Conservation (phyloP, 2,113 vertebrate species). For the Otolemur garnettii region DNA sequence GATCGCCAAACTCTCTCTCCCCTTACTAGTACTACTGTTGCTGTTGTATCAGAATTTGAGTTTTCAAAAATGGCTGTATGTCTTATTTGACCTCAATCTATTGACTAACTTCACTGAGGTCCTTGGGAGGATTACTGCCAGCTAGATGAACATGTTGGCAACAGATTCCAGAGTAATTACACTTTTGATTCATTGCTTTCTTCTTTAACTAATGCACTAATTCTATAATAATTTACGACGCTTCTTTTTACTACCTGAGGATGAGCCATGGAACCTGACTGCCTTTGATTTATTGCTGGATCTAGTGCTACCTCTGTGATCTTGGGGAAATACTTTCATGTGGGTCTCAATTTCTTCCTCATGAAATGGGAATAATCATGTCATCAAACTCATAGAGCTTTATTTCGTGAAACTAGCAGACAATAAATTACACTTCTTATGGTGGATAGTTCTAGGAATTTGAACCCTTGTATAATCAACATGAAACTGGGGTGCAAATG, state of each 20-base stretch:
- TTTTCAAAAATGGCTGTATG: conserved; percentile 41
- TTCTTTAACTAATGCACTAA: background rate
- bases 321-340: background rate
- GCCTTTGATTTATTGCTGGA: background rate
- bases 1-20: conserved; percentile 14
- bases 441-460: background rate
- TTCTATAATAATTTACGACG: conserved; percentile 50
- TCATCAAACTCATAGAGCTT: background rate
- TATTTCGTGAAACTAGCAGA: background rate
- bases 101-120: conserved; percentile 41
- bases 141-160: background rate
- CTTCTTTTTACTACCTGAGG: background rate
- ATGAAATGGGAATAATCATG: background rate
- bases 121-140: background rate
- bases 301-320: background rate
- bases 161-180: background rate
- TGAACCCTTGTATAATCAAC: background rate
- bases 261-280: background rate
- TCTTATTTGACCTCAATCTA: conserved; percentile 58
- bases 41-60: conserved; percentile 13
- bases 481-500: background rate
- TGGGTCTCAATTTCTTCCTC: background rate
- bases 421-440: background rate
- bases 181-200: conserved; percentile 5
- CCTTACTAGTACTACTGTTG: background rate